phyloP scores from a whole-genome alignment of 2,113 vertebrate species.

The Hipposideros armiger region DNA sequence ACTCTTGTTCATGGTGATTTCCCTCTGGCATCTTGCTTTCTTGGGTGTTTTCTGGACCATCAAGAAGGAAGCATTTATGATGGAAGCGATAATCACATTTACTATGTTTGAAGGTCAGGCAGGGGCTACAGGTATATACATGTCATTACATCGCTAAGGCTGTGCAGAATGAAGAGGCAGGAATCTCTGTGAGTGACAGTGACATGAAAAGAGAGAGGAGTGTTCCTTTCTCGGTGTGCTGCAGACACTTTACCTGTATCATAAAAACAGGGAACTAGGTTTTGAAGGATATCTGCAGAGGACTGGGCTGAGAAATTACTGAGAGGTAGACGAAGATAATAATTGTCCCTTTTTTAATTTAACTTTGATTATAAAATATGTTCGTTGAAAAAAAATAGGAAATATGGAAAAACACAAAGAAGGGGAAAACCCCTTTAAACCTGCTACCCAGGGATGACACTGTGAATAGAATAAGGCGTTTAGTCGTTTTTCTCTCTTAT shows the following conservation, averaged over 20 bases:
- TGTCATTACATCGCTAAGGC: background rate
- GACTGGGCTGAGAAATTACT: background rate
- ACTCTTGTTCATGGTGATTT: background rate
- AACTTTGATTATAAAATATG: constrained; percentile 36
- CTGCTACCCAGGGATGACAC: background rate
- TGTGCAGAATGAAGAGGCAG: background rate
- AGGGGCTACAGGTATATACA: background rate
- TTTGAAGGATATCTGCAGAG: background rate
- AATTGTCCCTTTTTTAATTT: background rate
- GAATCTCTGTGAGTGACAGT: background rate
- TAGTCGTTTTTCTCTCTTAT: background rate
- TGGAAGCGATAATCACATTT: background rate
- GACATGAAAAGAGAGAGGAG: background rate
- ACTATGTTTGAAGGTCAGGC: background rate
- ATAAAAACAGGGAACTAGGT: background rate
- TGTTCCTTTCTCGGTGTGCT: background rate
- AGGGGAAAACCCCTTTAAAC: background rate
- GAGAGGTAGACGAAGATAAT: background rate
- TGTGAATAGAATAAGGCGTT: background rate
- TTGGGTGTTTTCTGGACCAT: background rate
- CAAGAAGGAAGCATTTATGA: constrained; percentile 30
- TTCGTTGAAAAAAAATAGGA: constrained; percentile 33
- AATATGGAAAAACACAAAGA: background rate
- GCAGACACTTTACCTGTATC: background rate
- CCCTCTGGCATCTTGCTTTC: background rate